Conservation (phyloP, 1,140 invertebrate genomes). For the Drosophila kurseongensis region DNA sequence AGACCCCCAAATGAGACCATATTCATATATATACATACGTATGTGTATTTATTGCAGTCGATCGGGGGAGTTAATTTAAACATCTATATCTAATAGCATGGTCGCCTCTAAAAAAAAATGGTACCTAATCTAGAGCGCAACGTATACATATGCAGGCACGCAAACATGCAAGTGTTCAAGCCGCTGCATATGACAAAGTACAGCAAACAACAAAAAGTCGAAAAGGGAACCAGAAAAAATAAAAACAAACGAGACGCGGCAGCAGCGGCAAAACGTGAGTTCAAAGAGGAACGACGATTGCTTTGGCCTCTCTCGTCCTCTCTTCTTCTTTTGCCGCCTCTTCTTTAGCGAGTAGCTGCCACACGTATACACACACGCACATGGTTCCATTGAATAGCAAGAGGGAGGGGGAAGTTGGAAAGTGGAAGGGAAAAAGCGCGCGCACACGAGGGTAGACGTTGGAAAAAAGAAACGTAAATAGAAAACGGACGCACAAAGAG, state of each 20-base stretch:
- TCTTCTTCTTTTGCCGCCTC: slow-evolving; percentile 11
- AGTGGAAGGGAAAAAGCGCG: slow-evolving; percentile 64
- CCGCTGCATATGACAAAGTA: slow-evolving; percentile 66
- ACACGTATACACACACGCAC: slow-evolving; percentile 45
- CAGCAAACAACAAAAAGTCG: slow-evolving; percentile 82
- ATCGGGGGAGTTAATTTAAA: slow-evolving; percentile 1
- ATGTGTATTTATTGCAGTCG: neutral
- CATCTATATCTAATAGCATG: slow-evolving; percentile 13
- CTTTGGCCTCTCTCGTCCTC: slow-evolving; percentile 13
- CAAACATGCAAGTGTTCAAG: slow-evolving; percentile 33
- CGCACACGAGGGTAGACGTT: slow-evolving; percentile 72
- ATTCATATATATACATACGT: too few relatives aligned
- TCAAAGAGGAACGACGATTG: slow-evolving; percentile 57
- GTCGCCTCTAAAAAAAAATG: slow-evolving; percentile 20
- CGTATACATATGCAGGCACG: slow-evolving; percentile 30
- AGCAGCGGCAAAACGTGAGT: slow-evolving; percentile 64
- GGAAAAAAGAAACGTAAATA: slow-evolving; percentile 56
- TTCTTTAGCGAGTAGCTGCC: slow-evolving; percentile 48
- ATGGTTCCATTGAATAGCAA: neutral
- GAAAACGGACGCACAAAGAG: slow-evolving; percentile 42
- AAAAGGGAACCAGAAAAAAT: slow-evolving; percentile 78
- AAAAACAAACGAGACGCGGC: slow-evolving; percentile 79
- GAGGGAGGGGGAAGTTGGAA: slow-evolving; percentile 39
- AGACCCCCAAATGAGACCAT: slow-evolving; percentile 4
- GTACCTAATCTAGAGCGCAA: slow-evolving; percentile 51